Conservation (phyloP, 1,140 invertebrate genomes). For the Microplitis mediator region DNA sequence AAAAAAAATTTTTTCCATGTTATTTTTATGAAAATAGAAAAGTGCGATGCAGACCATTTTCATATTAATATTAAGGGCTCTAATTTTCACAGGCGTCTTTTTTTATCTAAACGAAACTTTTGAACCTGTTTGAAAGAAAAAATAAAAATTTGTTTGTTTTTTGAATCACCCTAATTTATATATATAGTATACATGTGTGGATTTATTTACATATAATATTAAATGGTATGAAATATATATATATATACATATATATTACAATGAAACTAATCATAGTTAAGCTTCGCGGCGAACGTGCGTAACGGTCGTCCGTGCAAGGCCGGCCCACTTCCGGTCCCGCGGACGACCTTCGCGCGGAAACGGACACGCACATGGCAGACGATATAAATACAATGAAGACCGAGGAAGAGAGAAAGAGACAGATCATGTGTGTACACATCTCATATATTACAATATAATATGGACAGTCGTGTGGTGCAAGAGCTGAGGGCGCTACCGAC, state of each 20-base stretch:
- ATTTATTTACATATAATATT: background rate
- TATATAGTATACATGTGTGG: no score
- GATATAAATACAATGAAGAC: slow-evolving; percentile 38
- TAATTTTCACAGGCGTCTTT: no score
- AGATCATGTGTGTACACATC: background rate
- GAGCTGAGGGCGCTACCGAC: background rate
- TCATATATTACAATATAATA: background rate
- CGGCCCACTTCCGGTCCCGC: slow-evolving; percentile 57
- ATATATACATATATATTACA: background rate
- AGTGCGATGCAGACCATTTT: no score
- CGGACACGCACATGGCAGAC: slow-evolving; percentile 48
- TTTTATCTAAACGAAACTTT: no score
- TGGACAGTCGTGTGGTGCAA: background rate
- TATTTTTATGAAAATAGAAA: no score
- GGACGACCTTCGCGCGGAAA: slow-evolving; percentile 57
- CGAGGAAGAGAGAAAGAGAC: slow-evolving; percentile 24
- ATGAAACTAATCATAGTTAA: background rate
- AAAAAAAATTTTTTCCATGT: no score
- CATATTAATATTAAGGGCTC: no score
- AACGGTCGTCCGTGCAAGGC: slow-evolving; percentile 56
- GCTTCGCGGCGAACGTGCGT: slow-evolving; percentile 42
- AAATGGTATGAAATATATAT: background rate
- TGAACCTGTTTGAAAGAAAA: no score
- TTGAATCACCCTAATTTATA: no score
- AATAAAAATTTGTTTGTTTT: no score